Conservation (phyloP, 2,797 vertebrate species). For the Oreochromis grahami region DNA sequence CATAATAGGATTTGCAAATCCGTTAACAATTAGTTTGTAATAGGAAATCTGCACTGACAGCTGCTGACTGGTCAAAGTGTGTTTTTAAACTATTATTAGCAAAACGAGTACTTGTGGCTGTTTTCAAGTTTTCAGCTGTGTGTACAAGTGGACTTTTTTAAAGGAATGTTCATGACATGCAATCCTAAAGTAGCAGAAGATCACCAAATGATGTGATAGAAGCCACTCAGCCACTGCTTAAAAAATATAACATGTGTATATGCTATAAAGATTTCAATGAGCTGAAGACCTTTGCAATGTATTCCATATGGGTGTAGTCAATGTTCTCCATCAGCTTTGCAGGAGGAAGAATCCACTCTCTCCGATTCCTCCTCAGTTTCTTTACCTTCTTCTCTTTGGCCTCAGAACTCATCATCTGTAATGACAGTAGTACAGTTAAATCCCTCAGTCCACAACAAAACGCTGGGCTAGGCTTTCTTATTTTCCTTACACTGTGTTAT, state of each 20-base stretch:
- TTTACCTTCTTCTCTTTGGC: not conserved
- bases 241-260: not conserved
- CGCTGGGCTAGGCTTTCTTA: not conserved
- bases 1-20: not conserved
- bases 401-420: constrained; percentile 41
- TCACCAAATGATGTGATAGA: not conserved
- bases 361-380: constrained; percentile 75
- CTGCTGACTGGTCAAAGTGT: not conserved
- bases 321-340: constrained; percentile 79
- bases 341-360: constrained; percentile 91
- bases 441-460: accelerated
- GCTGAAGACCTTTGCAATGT: constrained; percentile 82
- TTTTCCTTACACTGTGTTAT: not conserved
- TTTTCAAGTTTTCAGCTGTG: not conserved
- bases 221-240: not conserved
- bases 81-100: not conserved
- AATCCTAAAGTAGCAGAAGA: not conserved
- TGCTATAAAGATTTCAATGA: not conserved
- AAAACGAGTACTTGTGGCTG: not conserved
- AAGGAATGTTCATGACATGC: not conserved
- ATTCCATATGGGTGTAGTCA: constrained; percentile 79
- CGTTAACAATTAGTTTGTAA: not conserved
- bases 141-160: not conserved
- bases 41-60: not conserved
- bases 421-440: not conserved